phyloP scores from a whole-genome alignment of 2,797 vertebrate genomes.

The Hypotaenidia philippensis region DNA sequence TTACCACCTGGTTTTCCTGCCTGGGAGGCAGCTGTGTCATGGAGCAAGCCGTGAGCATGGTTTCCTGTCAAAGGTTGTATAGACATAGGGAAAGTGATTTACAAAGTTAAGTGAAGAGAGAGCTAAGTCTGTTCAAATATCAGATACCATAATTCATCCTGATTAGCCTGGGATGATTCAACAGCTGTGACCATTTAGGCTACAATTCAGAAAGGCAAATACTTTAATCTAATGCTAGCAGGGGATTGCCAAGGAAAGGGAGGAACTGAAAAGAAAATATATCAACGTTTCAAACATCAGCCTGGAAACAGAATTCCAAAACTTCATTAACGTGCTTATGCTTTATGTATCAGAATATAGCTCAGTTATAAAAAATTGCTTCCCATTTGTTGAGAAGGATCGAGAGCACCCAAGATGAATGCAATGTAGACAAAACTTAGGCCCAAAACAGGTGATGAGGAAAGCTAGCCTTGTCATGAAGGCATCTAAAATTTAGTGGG shows the following conservation, averaged over 20 bases:
- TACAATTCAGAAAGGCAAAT: constrained; percentile 65
- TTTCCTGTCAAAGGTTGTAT: constrained; percentile 34
- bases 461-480: neutral
- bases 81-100: constrained; percentile 45
- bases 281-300: constrained; percentile 55
- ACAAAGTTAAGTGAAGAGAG: constrained; percentile 35
- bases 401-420: accelerated
- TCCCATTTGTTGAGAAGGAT: neutral
- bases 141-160: constrained; percentile 61
- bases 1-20: neutral
- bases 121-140: constrained; percentile 54
- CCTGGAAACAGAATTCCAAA: constrained; percentile 54
- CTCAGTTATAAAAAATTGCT: neutral
- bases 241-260: constrained; percentile 52
- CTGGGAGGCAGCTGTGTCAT: neutral
- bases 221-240: constrained; percentile 56
- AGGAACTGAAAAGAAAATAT: constrained; percentile 69
- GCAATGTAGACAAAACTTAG: neutral
- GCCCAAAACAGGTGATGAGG: neutral
- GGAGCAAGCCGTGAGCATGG: neutral
- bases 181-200: constrained; percentile 72
- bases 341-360: constrained; percentile 14
- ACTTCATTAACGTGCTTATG: constrained; percentile 36
- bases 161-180: constrained; percentile 65
- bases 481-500: neutral